A percentile compares a stretch with the other conserved stretches of the same genome.
phyloP scores from a whole-genome alignment of 2,888 invertebrate genomes.

The Sarcophaga subvicina region DNA sequence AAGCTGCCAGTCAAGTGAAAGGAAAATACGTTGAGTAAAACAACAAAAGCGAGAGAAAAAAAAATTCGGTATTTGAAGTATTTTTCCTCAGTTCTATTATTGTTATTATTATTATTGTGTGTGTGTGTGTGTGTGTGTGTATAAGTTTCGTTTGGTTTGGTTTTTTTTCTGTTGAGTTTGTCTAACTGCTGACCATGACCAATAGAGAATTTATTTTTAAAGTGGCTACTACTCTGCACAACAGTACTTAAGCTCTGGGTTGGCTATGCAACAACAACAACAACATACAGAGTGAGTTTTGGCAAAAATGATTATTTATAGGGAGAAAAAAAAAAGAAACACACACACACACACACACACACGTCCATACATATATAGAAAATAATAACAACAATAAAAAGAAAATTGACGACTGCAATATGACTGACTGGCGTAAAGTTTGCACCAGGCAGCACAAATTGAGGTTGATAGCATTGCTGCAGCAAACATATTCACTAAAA shows the following conservation, averaged over 20 bases:
- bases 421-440: slow-evolving; percentile 54
- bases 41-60: slow-evolving; percentile 35
- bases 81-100: slow-evolving; percentile 60
- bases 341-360: too few relatives aligned
- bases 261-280: neutral
- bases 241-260: too few relatives aligned
- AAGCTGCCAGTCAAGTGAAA: slow-evolving; percentile 67
- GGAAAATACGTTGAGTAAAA: slow-evolving; percentile 58
- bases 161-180: slow-evolving; percentile 17
- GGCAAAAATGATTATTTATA: slow-evolving; percentile 20
- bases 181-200: slow-evolving; percentile 69
- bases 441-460: slow-evolving; percentile 47
- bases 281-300: slow-evolving; percentile 11
- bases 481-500: neutral
- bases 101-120: slow-evolving; percentile 8
- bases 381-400: neutral
- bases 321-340: too few relatives aligned
- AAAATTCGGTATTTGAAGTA: slow-evolving; percentile 47
- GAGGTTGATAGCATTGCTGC: slow-evolving; percentile 59
- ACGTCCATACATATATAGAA: neutral
- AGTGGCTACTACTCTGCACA: slow-evolving; percentile 28
- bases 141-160: neutral
- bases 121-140: neutral
- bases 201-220: slow-evolving; percentile 60
- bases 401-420: slow-evolving; percentile 58